Evolutionary conservation across 2,888 invertebrate genomes (phyloP), one percentile per base, ranked within the genome.

Genomic region (Pasiphila rectangulata): DNA sequence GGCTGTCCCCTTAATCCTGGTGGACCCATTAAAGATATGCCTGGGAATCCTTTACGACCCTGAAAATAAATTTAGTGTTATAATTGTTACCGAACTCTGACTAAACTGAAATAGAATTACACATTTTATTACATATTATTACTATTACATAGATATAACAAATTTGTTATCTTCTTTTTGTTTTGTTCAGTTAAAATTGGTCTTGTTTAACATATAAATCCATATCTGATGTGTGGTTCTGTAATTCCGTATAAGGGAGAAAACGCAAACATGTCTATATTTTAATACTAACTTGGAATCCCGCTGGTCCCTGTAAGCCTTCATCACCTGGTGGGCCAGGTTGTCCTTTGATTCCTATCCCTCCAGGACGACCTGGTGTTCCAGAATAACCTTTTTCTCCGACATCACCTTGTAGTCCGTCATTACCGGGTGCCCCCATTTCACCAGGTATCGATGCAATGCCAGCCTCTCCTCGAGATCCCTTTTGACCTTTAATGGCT

Each of bases 1-100:
- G 92, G 90, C 55, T 90, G 89, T 50, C 97, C 96, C 69, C 92
- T 87, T 6, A 91, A 75, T 15, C 96, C 96, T 17, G 93, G 88
- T 16, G 91, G 74, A 37, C 96, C 95, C 19, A 92, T 93, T 42
- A 70, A 54, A 17, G 47, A 43, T 13, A 75, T 69, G 13, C 84
- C 88, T 37, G 72, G 64, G 9, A 79, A 67, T 40, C 88, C 88
- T 70, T 86, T 87, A 39, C 81, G 74, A 19, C 88, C 88, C 88
- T 88, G 64, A 32, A 67, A 72, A 21, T 7, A 36, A 15, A 23
- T 6, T 21, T 23, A 43, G 13, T n/a, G n/a, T n/a, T n/a, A n/a
- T n/a, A n/a, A n/a, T n/a, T n/a, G n/a, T n/a, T n/a, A n/a, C n/a
- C n/a, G n/a, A n/a, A n/a, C n/a, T n/a, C n/a, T n/a, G n/a, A n/a